Evolutionary conservation across 2,113 vertebrate genomes (phyloP).

Genomic region (Vicugna pacos): DNA sequence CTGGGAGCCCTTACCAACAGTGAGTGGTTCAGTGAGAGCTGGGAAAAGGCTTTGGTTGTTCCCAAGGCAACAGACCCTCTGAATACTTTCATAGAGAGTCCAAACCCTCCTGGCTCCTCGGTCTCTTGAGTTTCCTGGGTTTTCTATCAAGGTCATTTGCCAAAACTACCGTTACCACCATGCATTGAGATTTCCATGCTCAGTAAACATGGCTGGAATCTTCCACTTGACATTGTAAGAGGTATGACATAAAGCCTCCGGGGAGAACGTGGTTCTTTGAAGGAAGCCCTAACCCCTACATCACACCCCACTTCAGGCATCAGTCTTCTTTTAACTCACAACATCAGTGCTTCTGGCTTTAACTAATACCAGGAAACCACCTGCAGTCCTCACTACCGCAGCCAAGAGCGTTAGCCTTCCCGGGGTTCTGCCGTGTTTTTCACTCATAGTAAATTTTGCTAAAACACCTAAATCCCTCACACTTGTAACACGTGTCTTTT

Average conservation of each 20-base stretch:
- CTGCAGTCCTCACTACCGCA: neutral
- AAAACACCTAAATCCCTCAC: neutral
- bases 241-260: neutral
- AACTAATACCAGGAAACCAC: neutral
- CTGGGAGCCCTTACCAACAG: neutral
- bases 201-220: neutral
- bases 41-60: neutral
- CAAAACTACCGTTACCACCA: neutral
- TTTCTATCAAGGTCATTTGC: neutral
- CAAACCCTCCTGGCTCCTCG: neutral
- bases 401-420: neutral
- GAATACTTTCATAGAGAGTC: neutral
- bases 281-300: neutral
- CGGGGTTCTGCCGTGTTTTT: neutral
- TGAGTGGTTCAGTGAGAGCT: neutral
- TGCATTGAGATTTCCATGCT: neutral
- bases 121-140: neutral
- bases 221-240: neutral
- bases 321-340: neutral
- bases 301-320: neutral
- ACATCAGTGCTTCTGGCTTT: neutral
- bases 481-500: neutral
- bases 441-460: neutral
- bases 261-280: neutral
- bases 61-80: neutral